Base-by-base conservation (phyloP, 2,797 vertebrate species). In the Pogonophryne albipinna region DNA sequence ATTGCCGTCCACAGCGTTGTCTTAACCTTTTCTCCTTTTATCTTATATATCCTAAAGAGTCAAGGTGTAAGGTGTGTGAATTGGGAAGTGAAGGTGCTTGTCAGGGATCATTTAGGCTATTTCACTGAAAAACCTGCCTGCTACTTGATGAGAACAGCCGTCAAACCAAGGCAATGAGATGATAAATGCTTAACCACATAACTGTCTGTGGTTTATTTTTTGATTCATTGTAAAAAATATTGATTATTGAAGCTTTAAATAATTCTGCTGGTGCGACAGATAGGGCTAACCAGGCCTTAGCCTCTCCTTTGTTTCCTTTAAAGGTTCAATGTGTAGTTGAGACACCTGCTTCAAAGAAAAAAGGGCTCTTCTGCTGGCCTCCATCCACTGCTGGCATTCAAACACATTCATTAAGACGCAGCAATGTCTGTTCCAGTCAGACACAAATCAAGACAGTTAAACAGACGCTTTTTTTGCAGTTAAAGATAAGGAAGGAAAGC, bases 401-500 rank as follows among this genome's bases (percentile, higher is more conserved):
- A 27, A 27, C 23, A 27, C 23, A 27, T 27, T 27, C 23, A 27
- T 27, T 27, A 74, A 31, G 60, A 20, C 23, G 52, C 50, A 77
- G 82, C 55, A 59, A 61, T 15, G 31, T 66, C 20, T 4, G 75
- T 82, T 87, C 66, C 50, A 41, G 78, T 89, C 84, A 75, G 79
- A 66, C 57, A 65, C 38, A 85, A 86, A 88, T 89, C 85, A 74
- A 85, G 73, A 38, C 71, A 63, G 63, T 66, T 66, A 75, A 76
- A 76, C 42, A 17, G 77, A 51, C 67, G 71, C 67, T 79, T 69
- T 76, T 60, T 79, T 83, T 80, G 86, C 79, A 62, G 65, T 75
- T 80, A 76, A 82, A 74, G 73, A 81, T 76, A 89, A 86, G 87
- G 87, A 78, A 88, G 85, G 85, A 91, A 93, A 86, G 68, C 73